Conservation (phyloP, 2,797 vertebrate species). For the Pangasius sanitwongsei region DNA sequence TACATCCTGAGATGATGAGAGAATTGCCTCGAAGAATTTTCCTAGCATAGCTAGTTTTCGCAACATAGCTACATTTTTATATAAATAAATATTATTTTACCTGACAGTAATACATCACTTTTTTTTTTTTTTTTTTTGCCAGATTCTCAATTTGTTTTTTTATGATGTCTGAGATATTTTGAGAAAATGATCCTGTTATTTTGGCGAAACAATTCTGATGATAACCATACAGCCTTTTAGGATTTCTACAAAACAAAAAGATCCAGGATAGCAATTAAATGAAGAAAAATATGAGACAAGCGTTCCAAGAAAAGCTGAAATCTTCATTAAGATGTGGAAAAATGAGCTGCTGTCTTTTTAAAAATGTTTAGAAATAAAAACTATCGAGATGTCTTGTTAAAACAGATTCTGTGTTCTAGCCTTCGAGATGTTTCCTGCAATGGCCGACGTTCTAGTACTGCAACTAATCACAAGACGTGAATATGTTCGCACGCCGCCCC, state of each 20-base stretch:
- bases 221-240: neutral
- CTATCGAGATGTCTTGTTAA: neutral
- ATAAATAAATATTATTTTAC: neutral
- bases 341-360: too few species aligned
- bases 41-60: neutral
- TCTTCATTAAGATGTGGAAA: too few species aligned
- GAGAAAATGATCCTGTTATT: neutral
- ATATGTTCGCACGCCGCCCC: fast-evolving
- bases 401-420: neutral
- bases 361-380: too few species aligned
- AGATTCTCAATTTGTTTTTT: neutral
- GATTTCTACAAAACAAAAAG: too few species aligned
- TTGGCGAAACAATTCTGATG: neutral
- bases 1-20: neutral
- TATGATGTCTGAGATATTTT: neutral
- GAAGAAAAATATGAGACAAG: too few species aligned
- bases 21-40: neutral
- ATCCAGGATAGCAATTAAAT: too few species aligned
- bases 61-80: neutral
- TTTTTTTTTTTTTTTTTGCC: neutral
- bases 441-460: neutral
- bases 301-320: too few species aligned
- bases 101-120: neutral
- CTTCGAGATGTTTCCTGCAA: neutral
- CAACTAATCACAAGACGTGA: neutral